These are phyloP conservation scores for Orchestes rusci DNA, from an alignment of 2,888 invertebrate genomes.

Conservation along the genomic window DNA sequence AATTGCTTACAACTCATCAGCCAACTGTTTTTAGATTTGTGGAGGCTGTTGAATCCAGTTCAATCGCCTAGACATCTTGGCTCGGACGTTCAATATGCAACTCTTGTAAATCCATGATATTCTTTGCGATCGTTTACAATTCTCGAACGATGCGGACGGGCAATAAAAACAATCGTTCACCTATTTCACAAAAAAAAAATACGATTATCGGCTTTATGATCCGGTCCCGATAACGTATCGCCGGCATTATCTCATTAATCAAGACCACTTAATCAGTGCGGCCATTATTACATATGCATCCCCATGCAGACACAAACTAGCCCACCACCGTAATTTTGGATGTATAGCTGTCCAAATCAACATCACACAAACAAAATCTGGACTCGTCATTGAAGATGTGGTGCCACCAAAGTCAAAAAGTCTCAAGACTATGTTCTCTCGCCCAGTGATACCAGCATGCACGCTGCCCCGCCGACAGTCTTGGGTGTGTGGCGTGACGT, in stretches of 20 bases:
- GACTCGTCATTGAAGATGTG: not conserved
- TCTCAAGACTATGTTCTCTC: not conserved
- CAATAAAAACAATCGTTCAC: conserved; percentile 2
- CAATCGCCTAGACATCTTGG: conserved; percentile 2
- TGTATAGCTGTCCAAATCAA: not conserved
- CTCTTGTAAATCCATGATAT: conserved; percentile 3
- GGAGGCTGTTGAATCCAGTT: conserved; percentile 1
- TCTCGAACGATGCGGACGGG: conserved; percentile 1
- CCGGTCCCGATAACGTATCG: not conserved
- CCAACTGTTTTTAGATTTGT: not conserved
- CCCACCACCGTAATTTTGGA: not conserved
- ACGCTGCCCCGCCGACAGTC: no score
- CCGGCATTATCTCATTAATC: not conserved
- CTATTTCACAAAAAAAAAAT: conserved; percentile 1
- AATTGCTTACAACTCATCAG: not conserved
- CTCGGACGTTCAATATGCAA: conserved; percentile 8
- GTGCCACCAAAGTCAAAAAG: not conserved
- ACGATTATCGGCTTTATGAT: conserved; percentile 5
- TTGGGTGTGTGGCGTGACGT: no score
- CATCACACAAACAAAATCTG: not conserved
- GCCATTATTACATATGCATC: not conserved
- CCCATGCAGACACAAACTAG: not conserved
- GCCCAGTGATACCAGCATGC: no score
- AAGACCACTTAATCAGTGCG: not conserved
- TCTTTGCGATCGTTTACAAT: conserved; percentile 18